Conservation (phyloP, 1,140 invertebrate species). For the Drosophila kanapiae region DNA sequence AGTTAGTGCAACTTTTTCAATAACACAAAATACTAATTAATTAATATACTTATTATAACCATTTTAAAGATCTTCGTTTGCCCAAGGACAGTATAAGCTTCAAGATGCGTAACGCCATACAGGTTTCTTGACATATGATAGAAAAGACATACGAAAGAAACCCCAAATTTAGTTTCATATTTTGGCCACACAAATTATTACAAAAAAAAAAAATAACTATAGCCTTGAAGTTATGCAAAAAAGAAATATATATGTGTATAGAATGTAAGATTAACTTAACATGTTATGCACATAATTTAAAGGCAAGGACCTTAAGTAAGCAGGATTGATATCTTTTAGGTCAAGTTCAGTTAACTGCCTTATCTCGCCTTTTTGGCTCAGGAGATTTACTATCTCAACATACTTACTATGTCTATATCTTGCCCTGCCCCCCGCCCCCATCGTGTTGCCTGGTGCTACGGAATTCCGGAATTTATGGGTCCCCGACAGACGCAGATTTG, state of each 20-base stretch:
- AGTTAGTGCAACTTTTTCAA: too few species aligned
- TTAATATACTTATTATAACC: too few species aligned
- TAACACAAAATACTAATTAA: too few species aligned
- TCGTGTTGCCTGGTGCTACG: slow-evolving; percentile 1
- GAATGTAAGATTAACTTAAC: background rate
- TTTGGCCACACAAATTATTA: background rate
- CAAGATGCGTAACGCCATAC: too few species aligned
- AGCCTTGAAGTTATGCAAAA: background rate
- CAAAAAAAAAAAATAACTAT: too few species aligned
- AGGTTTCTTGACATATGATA: too few species aligned
- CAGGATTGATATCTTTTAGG: slow-evolving; percentile 6
- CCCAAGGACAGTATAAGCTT: background rate
- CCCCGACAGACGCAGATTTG: slow-evolving; percentile 50
- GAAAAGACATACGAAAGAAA: too few species aligned
- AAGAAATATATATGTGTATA: background rate
- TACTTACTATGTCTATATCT: slow-evolving; percentile 22
- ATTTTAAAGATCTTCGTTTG: too few species aligned
- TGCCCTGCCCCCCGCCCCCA: background rate
- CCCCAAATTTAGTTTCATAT: background rate
- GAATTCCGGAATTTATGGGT: slow-evolving; percentile 42
- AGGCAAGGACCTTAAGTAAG: slow-evolving; percentile 5
- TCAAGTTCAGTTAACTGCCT: slow-evolving; percentile 20
- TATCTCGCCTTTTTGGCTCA: slow-evolving; percentile 9
- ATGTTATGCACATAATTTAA: slow-evolving; percentile 6
- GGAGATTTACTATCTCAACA: slow-evolving; percentile 31